Percentiles rank a stretch among this genome's conserved stretches.
phyloP scores from a whole-genome alignment of 2,888 invertebrate genomes.

The Spodoptera picta region DNA sequence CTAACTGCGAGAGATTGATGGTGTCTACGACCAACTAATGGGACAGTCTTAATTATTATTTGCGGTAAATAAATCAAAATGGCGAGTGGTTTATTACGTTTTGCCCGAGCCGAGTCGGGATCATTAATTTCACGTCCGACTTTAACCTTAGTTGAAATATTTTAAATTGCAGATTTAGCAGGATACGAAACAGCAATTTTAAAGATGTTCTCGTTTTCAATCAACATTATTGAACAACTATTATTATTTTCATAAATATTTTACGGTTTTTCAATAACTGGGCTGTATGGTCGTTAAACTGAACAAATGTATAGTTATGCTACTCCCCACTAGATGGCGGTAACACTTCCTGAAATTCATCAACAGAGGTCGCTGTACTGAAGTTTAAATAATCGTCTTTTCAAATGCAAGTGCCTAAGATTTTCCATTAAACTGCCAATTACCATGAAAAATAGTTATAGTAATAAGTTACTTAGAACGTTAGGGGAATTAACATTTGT shows the following conservation, averaged over 20 bases:
- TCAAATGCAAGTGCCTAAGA: conserved; percentile 13
- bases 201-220: background rate
- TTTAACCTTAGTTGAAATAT: background rate
- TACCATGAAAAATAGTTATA: conserved; percentile 45
- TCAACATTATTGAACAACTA: background rate
- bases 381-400: conserved; percentile 20
- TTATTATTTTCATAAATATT: too few species aligned
- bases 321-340: conserved; percentile 23
- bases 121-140: conserved; percentile 17
- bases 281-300: too few species aligned
- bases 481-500: conserved; percentile 42
- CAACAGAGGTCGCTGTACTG: conserved; percentile 30
- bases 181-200: conserved; percentile 9
- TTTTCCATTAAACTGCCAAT: conserved; percentile 46
- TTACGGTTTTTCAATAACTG: too few species aligned
- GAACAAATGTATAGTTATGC: background rate
- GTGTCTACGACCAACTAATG: conserved; percentile 34
- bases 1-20: conserved; percentile 46
- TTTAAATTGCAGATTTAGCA: background rate
- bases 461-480: conserved; percentile 49
- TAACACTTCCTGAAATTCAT: conserved; percentile 14
- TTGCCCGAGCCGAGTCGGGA: background rate
- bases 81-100: conserved; percentile 11
- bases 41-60: conserved; percentile 49
- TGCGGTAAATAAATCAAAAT: conserved; percentile 36